Evolutionary conservation across 1,140 invertebrate species (phyloP).

Genomic region (Penaeus japonicus): DNA sequence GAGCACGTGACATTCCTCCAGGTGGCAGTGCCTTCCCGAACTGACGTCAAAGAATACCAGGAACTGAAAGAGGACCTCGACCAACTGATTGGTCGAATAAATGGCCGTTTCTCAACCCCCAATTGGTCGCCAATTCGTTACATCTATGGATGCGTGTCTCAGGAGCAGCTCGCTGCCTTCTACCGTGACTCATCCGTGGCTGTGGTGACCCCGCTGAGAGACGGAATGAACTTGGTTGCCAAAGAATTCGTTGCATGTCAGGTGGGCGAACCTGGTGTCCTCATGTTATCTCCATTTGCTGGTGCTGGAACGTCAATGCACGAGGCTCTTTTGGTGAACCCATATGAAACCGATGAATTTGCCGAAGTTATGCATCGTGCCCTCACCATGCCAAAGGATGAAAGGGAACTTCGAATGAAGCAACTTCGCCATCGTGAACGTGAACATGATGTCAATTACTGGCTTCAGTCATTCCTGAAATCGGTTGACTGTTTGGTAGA

Average conservation of each 20-base stretch:
- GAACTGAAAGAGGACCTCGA: slow-evolving; percentile 91
- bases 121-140: slow-evolving; percentile 92
- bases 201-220: slow-evolving; percentile 83
- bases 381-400: slow-evolving; percentile 88
- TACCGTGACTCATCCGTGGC: slow-evolving; percentile 82
- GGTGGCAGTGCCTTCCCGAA: slow-evolving; percentile 87
- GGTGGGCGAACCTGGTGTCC: slow-evolving; percentile 81
- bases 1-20: slow-evolving; percentile 74
- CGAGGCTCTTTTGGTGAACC: slow-evolving; percentile 79
- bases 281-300: slow-evolving; percentile 89
- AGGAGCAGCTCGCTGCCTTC: slow-evolving; percentile 84
- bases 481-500: slow-evolving; percentile 53
- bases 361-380: slow-evolving; percentile 86
- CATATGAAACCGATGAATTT: slow-evolving; percentile 86
- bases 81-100: slow-evolving; percentile 76
- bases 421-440: slow-evolving; percentile 79
- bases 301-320: slow-evolving; percentile 60
- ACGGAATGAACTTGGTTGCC: slow-evolving; percentile 93
- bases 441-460: slow-evolving; percentile 82
- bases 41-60: slow-evolving; percentile 89
- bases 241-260: slow-evolving; percentile 94
- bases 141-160: slow-evolving; percentile 84
- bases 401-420: slow-evolving; percentile 85
- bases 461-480: slow-evolving; percentile 85
- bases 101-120: slow-evolving; percentile 68